phyloP scores from a whole-genome alignment of 2,888 invertebrate species.

The Caenorhabditis panamensis region DNA sequence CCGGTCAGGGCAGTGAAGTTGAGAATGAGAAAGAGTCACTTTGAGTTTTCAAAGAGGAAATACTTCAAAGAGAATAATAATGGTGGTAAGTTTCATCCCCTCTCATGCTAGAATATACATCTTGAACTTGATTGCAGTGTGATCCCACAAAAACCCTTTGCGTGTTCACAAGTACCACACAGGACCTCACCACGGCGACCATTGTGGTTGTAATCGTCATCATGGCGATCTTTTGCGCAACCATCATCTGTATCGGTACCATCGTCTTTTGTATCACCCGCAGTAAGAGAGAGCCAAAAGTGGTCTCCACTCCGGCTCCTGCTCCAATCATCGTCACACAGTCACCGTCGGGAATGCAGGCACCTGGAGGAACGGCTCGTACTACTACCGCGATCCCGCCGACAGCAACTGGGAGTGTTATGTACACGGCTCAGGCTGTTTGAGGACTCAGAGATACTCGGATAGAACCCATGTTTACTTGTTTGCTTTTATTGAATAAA shows the following conservation, averaged over 20 bases:
- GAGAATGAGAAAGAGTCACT: no score
- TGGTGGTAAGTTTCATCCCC: no score
- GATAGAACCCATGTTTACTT: no score
- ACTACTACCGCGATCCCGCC: background rate
- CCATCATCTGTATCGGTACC: background rate
- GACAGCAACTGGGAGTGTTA: background rate
- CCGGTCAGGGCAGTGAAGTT: no score
- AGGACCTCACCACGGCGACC: background rate
- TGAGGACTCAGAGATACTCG: no score
- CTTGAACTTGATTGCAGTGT: no score
- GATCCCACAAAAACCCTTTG: no score
- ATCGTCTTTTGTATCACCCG: background rate
- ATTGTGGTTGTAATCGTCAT: background rate
- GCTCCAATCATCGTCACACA: background rate
- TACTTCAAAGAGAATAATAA: no score
- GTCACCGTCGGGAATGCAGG: background rate
- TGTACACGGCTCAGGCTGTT: background rate
- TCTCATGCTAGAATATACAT: no score
- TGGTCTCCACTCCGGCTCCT: background rate
- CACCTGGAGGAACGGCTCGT: background rate
- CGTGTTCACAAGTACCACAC: background rate
- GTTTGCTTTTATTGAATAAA: no score
- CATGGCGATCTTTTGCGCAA: background rate
- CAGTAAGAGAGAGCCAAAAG: background rate
- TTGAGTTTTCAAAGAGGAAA: no score